These are phyloP conservation scores for Dermochelys coriacea DNA, from an alignment of 2,797 vertebrate genomes.

Conservation along the genomic window DNA sequence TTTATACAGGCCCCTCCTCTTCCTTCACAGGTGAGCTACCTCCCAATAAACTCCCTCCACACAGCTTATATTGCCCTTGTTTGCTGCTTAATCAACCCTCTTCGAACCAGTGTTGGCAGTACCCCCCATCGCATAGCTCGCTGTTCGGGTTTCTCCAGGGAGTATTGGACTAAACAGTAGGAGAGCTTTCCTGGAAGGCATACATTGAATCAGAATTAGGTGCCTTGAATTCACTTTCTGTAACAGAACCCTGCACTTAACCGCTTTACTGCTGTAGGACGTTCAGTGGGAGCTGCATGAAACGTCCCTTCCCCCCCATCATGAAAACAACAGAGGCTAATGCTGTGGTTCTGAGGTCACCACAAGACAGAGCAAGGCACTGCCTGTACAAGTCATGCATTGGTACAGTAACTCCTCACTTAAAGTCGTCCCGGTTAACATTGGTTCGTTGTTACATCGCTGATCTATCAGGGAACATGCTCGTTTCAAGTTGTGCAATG, in stretches of 20 bases:
- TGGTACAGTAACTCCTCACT: too few species aligned
- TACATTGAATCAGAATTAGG: background rate
- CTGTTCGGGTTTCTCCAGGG: background rate
- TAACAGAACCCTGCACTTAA: background rate
- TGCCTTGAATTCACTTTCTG: background rate
- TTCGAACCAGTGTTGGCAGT: background rate
- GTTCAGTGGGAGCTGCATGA: background rate
- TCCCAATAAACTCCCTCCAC: background rate
- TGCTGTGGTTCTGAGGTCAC: background rate
- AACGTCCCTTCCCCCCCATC: background rate
- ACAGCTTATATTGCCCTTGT: background rate
- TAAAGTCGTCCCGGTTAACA: too few species aligned
- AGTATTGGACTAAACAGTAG: background rate
- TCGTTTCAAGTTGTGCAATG: too few species aligned
- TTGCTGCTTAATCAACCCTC: background rate
- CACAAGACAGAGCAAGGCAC: background rate
- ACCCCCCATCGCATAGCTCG: background rate
- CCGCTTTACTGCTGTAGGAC: background rate
- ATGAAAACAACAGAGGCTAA: background rate
- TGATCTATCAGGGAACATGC: too few species aligned
- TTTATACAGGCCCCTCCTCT: background rate
- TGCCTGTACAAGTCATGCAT: background rate
- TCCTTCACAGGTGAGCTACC: background rate
- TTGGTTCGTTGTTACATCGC: too few species aligned
- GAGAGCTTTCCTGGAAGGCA: background rate